Percentiles rank a stretch among this genome's conserved stretches.
Conservation (phyloP, 1,140 invertebrate genomes). For the Drosophila lowei region DNA sequence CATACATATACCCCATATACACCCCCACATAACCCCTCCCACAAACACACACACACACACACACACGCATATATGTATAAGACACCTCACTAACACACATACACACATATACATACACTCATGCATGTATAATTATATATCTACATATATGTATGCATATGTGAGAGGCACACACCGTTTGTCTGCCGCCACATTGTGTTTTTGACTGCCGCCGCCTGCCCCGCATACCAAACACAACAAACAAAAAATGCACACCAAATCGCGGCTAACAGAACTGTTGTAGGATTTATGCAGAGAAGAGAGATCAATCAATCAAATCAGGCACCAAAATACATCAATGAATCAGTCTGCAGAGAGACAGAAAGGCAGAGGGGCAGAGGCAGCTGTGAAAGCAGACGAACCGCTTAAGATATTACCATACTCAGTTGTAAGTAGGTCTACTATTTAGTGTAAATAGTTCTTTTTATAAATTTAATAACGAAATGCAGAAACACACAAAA, state of each 20-base stretch:
- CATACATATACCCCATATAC: conserved; percentile 10
- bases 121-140: conserved; percentile 17
- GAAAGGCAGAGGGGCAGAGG: neutral
- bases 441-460: conserved; percentile 61
- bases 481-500: conserved; percentile 37
- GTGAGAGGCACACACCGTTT: conserved; percentile 11
- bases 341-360: neutral
- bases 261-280: too few species aligned
- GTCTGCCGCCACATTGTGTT: conserved; percentile 17
- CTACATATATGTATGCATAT: conserved; percentile 3
- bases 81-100: conserved; percentile 25
- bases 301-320: conserved; percentile 1
- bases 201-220: conserved; percentile 11
- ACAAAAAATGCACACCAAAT: too few species aligned
- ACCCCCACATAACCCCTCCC: neutral
- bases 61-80: conserved; percentile 40
- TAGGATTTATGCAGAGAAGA: too few species aligned
- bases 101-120: conserved; percentile 5
- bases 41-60: conserved; percentile 24
- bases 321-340: conserved; percentile 4
- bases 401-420: conserved; percentile 78
- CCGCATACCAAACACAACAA: too few species aligned
- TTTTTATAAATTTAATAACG: conserved; percentile 56
- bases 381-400: conserved; percentile 27
- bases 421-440: conserved; percentile 68